Evolutionary conservation across 2,888 invertebrate genomes (phyloP).

Genomic region (Stomorhina lunata): DNA sequence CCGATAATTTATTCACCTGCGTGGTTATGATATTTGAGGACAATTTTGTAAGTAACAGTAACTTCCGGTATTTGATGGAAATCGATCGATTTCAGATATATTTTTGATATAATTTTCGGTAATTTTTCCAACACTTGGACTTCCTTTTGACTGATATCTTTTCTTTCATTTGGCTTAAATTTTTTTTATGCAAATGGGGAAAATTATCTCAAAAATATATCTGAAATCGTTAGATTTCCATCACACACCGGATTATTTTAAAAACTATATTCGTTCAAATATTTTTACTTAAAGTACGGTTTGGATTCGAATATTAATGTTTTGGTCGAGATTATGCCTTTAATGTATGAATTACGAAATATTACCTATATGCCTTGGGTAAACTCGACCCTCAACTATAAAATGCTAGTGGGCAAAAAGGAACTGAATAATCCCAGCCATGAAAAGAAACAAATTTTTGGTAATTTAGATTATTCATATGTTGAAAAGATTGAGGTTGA

Average conservation of each 20-base stretch:
- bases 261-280: too few species aligned
- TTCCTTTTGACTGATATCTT: too few species aligned
- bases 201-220: too few species aligned
- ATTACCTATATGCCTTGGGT: constrained; percentile 75
- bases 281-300: too few species aligned
- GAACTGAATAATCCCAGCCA: constrained; percentile 72
- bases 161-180: too few species aligned
- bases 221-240: too few species aligned
- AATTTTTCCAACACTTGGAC: too few species aligned
- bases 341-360: constrained; percentile 75
- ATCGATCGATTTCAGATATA: too few species aligned
- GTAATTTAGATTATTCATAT: constrained; percentile 73
- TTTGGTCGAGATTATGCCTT: constrained; percentile 74
- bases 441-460: constrained; percentile 74
- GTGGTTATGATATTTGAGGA: constrained; percentile 77
- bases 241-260: too few species aligned
- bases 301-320: constrained; percentile 75
- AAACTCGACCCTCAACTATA: constrained; percentile 74
- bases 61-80: too few species aligned
- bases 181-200: too few species aligned
- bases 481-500: constrained; percentile 75
- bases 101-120: too few species aligned
- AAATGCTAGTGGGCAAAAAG: constrained; percentile 72
- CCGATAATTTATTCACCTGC: constrained; percentile 73
- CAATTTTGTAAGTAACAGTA: constrained; percentile 76